A percentile compares a stretch with the other conserved stretches of the same genome.
phyloP scores from a whole-genome alignment of 2,888 invertebrate species.

The Ichneumon xanthorius region DNA sequence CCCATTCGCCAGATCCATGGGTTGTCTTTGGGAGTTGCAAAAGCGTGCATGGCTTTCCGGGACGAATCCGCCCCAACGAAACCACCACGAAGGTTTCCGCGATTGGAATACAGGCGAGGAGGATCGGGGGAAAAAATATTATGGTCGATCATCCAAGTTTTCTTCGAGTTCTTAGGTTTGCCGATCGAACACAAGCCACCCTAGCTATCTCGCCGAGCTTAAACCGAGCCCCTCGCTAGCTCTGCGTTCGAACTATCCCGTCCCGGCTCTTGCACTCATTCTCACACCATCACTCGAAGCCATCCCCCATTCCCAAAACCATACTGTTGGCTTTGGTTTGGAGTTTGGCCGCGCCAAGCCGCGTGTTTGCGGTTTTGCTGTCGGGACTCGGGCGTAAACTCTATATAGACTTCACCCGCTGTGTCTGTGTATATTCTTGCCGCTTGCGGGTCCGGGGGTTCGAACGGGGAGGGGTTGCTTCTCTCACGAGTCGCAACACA shows the following conservation, averaged over 20 bases:
- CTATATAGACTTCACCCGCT: slow-evolving; percentile 68
- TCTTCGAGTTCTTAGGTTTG: neutral
- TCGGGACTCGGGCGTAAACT: slow-evolving; percentile 80
- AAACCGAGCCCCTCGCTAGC: slow-evolving; percentile 12
- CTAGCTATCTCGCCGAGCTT: neutral
- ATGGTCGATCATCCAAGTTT: neutral
- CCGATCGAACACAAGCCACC: slow-evolving; percentile 5
- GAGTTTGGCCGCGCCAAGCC: slow-evolving; percentile 83
- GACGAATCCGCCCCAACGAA: too few relatives aligned
- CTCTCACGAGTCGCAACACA: slow-evolving; percentile 28
- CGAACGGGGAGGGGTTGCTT: neutral
- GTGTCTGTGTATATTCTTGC: slow-evolving; percentile 52
- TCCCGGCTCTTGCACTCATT: slow-evolving; percentile 37
- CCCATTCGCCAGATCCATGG: too few relatives aligned
- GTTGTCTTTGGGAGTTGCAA: too few relatives aligned
- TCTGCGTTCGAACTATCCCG: slow-evolving; percentile 10
- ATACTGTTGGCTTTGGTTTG: slow-evolving; percentile 84
- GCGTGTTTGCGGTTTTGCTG: slow-evolving; percentile 84
- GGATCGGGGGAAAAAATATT: too few relatives aligned
- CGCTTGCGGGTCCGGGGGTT: neutral
- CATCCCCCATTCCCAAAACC: slow-evolving; percentile 76
- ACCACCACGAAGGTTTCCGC: too few relatives aligned
- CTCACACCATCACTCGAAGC: slow-evolving; percentile 49
- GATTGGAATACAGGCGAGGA: too few relatives aligned
- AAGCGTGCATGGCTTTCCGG: too few relatives aligned